phyloP scores from a whole-genome alignment of 2,113 vertebrate species.

The Carassius auratus region DNA sequence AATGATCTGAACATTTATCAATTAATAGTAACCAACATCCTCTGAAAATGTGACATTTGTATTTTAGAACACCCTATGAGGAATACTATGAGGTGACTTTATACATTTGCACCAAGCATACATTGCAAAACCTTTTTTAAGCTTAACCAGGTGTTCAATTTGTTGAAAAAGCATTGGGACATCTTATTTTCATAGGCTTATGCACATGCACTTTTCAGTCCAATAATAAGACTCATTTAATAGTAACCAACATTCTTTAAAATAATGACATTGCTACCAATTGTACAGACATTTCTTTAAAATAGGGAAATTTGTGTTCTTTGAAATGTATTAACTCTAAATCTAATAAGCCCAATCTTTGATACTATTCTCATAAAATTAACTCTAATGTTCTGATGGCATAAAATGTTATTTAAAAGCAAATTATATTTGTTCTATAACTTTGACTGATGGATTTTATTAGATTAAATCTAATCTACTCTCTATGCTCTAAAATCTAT shows the following conservation, averaged over 20 bases:
- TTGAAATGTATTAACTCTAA: constrained; percentile 64
- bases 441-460: constrained; percentile 50
- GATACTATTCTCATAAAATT: constrained; percentile 64
- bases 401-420: constrained; percentile 53
- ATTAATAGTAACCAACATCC: not conserved
- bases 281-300: constrained; percentile 62
- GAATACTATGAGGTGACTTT: not conserved
- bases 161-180: not conserved
- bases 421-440: constrained; percentile 61
- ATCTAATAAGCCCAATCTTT: constrained; percentile 60
- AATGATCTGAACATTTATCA: not conserved
- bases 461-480: not conserved
- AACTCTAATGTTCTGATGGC: constrained; percentile 67
- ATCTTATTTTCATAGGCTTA: not conserved
- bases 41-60: not conserved
- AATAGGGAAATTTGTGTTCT: constrained; percentile 60
- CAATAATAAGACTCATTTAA: constrained; percentile 58
- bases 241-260: constrained; percentile 61
- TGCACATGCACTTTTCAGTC: not conserved
- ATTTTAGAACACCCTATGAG: not conserved
- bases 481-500: not conserved
- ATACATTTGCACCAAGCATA: not conserved
- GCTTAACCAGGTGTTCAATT: not conserved
- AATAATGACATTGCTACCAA: constrained; percentile 61
- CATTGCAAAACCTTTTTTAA: not conserved